These are phyloP conservation scores for Pedionomus torquatus DNA, from an alignment of 2,113 vertebrate species.

Conservation along the genomic window DNA sequence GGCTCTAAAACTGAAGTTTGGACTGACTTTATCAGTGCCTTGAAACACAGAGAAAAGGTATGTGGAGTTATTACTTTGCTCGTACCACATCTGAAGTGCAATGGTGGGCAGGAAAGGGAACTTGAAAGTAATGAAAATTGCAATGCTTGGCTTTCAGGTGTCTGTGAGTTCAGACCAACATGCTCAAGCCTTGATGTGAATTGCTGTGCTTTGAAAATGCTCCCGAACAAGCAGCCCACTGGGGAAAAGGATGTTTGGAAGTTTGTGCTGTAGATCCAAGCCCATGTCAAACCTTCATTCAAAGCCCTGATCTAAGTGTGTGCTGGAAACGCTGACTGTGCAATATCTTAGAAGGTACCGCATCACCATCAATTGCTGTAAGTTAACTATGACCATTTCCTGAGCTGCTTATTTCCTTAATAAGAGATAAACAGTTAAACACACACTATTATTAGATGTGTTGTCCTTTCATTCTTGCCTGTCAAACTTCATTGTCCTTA, in stretches of 20 bases:
- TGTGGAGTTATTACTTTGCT: neutral
- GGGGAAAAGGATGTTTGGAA: neutral
- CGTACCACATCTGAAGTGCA: neutral
- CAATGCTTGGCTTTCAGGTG: neutral
- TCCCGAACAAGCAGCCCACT: neutral
- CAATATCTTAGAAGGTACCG: neutral
- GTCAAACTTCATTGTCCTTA: neutral
- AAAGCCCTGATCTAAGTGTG: neutral
- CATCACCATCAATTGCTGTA: neutral
- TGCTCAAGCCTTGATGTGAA: fast-evolving
- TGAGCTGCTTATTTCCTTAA: slow-evolving; percentile 43
- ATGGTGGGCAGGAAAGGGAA: neutral
- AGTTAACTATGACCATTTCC: neutral
- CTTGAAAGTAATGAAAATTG: neutral
- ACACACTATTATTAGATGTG: slow-evolving; percentile 20
- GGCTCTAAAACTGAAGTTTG: neutral
- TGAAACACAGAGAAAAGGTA: neutral
- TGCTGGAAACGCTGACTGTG: neutral
- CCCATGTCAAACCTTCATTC: neutral
- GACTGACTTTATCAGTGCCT: neutral
- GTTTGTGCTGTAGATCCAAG: neutral
- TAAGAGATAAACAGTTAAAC: neutral
- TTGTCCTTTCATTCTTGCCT: neutral
- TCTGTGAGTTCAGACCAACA: fast-evolving
- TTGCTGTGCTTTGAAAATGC: neutral